phyloP scores from a whole-genome alignment of 2,797 vertebrate species.

The Euphonia xanthogaster region DNA sequence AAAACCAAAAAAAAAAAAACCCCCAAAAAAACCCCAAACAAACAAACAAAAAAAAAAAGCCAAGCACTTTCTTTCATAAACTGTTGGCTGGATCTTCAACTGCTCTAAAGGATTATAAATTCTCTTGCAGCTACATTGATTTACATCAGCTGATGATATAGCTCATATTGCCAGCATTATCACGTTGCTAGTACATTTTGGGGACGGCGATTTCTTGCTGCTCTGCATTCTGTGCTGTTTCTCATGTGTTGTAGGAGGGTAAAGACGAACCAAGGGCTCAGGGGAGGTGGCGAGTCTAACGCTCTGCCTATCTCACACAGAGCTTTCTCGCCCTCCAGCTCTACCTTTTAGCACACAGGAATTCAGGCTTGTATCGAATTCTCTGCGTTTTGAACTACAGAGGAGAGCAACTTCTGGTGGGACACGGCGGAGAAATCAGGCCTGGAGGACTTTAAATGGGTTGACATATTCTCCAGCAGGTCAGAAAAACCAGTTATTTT shows the following conservation, averaged over 20 bases:
- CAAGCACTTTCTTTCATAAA: neutral
- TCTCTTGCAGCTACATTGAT: conserved; percentile 54
- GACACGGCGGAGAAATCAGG: neutral
- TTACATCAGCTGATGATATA: conserved; percentile 68
- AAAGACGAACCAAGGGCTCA: conserved; percentile 46
- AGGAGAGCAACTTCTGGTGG: conserved; percentile 19
- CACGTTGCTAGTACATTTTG: conserved; percentile 65
- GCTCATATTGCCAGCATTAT: conserved; percentile 67
- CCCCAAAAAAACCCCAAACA: no score
- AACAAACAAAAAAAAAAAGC: neutral
- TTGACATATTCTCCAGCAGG: conserved; percentile 43
- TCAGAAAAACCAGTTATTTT: conserved; percentile 37
- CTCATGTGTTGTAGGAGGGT: conserved; percentile 57
- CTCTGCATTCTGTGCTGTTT: conserved; percentile 64
- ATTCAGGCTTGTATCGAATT: conserved; percentile 8
- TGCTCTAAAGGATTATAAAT: conserved; percentile 33
- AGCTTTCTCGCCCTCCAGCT: conserved; percentile 49
- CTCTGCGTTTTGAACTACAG: conserved; percentile 11
- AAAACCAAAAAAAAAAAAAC: neutral
- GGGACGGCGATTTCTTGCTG: conserved; percentile 47
- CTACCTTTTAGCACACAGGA: conserved; percentile 39
- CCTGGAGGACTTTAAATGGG: conserved; percentile 33
- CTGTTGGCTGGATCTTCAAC: conserved; percentile 25
- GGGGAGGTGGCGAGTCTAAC: conserved; percentile 49
- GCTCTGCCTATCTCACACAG: conserved; percentile 31